These are phyloP conservation scores for Cephalotes varians DNA, from an alignment of 2,888 invertebrate species.

Conservation along the genomic window DNA sequence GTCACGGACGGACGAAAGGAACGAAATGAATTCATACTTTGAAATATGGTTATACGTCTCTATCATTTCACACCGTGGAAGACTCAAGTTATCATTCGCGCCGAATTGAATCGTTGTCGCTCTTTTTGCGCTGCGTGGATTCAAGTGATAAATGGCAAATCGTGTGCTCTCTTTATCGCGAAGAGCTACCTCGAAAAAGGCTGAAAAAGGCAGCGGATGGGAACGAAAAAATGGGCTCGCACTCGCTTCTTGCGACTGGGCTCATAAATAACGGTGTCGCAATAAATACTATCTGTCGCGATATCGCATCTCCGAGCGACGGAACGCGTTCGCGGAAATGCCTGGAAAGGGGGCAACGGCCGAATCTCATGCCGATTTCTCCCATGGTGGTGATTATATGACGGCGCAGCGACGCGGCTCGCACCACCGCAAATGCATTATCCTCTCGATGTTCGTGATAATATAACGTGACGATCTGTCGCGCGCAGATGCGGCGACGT, in stretches of 20 bases:
- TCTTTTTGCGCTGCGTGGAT: background rate
- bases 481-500: slow-evolving; percentile 34
- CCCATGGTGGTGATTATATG: slow-evolving; percentile 16
- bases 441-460: slow-evolving; percentile 49
- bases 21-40: background rate
- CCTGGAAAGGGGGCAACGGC: slow-evolving; percentile 42
- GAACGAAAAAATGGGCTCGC: background rate
- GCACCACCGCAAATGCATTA: slow-evolving; percentile 25
- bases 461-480: slow-evolving; percentile 56
- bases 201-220: background rate
- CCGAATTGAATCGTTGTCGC: background rate
- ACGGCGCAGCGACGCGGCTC: slow-evolving; percentile 23
- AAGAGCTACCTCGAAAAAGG: background rate
- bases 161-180: background rate
- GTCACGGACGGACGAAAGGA: background rate
- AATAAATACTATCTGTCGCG: slow-evolving; percentile 60
- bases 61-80: background rate
- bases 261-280: slow-evolving; percentile 56
- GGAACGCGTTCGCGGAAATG: slow-evolving; percentile 20
- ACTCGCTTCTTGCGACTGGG: background rate
- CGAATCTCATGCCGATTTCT: slow-evolving; percentile 23
- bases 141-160: slow-evolving; percentile 29
- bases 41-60: background rate
- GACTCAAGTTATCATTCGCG: background rate
- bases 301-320: slow-evolving; percentile 44